Percentiles rank a stretch among this genome's conserved stretches.
phyloP scores from a whole-genome alignment of 2,797 vertebrate species.

The Bucorvus abyssinicus region DNA sequence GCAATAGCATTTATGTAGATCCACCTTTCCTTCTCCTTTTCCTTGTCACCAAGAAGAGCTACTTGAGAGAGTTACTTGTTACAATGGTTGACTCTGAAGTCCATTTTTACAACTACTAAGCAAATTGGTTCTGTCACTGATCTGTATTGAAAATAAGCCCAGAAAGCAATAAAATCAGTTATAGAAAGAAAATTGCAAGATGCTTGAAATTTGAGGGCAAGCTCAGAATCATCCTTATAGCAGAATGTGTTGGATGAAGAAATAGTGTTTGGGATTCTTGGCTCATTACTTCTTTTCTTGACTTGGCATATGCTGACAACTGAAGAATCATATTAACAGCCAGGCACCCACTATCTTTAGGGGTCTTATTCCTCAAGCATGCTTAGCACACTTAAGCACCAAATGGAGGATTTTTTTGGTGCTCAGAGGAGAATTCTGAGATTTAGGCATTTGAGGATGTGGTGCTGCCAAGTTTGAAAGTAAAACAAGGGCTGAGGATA shows the following conservation, averaged over 20 bases:
- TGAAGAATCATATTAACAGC: neutral
- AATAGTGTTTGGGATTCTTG: neutral
- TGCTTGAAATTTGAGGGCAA: neutral
- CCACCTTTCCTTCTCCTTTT: neutral
- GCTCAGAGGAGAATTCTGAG: neutral
- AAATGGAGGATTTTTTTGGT: neutral
- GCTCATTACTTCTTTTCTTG: neutral
- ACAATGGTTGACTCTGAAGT: neutral
- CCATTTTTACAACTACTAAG: neutral
- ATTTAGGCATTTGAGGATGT: neutral
- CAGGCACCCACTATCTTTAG: neutral
- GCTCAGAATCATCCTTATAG: neutral
- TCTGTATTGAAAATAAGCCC: slow-evolving; percentile 7
- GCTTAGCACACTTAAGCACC: neutral
- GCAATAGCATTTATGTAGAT: neutral
- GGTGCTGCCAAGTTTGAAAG: neutral
- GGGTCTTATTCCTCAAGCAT: neutral
- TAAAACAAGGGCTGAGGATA: neutral
- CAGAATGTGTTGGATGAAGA: neutral
- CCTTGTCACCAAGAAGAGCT: neutral
- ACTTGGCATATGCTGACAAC: neutral
- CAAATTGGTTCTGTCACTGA: neutral
- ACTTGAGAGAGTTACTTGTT: neutral
- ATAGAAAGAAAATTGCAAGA: neutral
- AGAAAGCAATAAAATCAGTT: neutral